A percentile compares a stretch with the other conserved stretches of the same genome.
phyloP scores from a whole-genome alignment of 92 coral and sea anemone species.

The Pocillopora meandrina region DNA sequence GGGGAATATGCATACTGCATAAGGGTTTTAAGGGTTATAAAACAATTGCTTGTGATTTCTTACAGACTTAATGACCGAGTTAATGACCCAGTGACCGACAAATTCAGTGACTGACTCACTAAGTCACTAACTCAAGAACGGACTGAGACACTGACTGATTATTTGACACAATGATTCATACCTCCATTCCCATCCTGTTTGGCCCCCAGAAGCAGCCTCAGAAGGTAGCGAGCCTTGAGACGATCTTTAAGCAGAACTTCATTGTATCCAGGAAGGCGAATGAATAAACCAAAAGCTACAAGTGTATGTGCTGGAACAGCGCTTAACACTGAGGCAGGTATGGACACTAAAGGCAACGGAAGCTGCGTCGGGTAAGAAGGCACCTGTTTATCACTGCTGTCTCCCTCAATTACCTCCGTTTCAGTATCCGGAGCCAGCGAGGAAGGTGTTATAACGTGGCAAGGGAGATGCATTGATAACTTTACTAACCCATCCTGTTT shows the following conservation, averaged over 20 bases:
- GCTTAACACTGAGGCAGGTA: constrained; percentile 83
- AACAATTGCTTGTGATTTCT: too few species aligned
- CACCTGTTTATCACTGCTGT: not conserved
- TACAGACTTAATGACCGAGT: too few species aligned
- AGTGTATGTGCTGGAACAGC: constrained; percentile 96
- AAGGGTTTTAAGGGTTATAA: too few species aligned
- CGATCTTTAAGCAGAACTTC: constrained; percentile 82
- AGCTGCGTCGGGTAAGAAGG: constrained; percentile 61
- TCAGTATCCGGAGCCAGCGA: constrained; percentile 29
- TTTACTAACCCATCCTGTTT: constrained; percentile 84
- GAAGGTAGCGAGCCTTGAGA: constrained; percentile 82
- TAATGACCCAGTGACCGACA: too few species aligned
- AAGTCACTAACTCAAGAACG: too few species aligned
- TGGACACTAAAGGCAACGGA: constrained; percentile 73
- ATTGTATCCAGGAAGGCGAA: constrained; percentile 92
- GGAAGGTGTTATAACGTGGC: constrained; percentile 51
- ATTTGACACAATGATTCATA: constrained; percentile 16
- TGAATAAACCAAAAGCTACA: constrained; percentile 93
- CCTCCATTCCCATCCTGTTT: constrained; percentile 98
- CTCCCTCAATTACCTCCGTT: not conserved
- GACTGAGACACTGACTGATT: not conserved
- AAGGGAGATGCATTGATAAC: constrained; percentile 78
- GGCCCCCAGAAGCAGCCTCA: constrained; percentile 93
- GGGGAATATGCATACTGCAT: too few species aligned
- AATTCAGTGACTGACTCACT: too few species aligned